Percentiles rank a stretch among this genome's conserved stretches.
Conservation (phyloP, 2,888 invertebrate species). For the Dione vanillae region DNA sequence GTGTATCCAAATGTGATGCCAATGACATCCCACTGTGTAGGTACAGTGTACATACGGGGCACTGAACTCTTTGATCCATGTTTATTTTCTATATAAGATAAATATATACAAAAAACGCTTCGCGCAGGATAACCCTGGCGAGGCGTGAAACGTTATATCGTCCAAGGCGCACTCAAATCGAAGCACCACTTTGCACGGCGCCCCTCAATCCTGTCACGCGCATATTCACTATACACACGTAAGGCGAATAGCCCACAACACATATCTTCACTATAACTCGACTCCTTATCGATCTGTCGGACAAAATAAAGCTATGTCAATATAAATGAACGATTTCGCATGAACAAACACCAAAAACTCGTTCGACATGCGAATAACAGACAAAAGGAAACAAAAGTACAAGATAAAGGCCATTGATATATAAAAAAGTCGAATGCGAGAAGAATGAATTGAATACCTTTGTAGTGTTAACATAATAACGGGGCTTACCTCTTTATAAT, state of each 20-base stretch:
- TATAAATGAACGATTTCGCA: slow-evolving; percentile 62
- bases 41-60: slow-evolving; percentile 93
- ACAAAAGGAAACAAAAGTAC: slow-evolving; percentile 83
- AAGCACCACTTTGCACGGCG: slow-evolving; percentile 65
- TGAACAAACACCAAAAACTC: slow-evolving; percentile 68
- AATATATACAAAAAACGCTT: slow-evolving; percentile 48
- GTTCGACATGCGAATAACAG: slow-evolving; percentile 72
- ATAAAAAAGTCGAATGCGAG: slow-evolving; percentile 76
- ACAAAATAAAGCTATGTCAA: slow-evolving; percentile 73
- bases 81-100: slow-evolving; percentile 51
- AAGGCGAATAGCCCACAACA: slow-evolving; percentile 69
- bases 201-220: slow-evolving; percentile 63
- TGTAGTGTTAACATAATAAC: slow-evolving; percentile 52
- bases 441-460: slow-evolving; percentile 63
- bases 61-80: slow-evolving; percentile 84
- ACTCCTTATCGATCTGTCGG: slow-evolving; percentile 81
- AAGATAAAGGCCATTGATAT: slow-evolving; percentile 83
- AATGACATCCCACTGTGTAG: slow-evolving; percentile 92
- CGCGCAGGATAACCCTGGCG: slow-evolving; percentile 52
- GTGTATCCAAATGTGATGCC: slow-evolving; percentile 92
- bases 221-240: slow-evolving; percentile 75
- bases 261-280: slow-evolving; percentile 72
- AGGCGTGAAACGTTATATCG: slow-evolving; percentile 55
- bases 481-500: slow-evolving; percentile 65
- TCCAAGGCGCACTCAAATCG: slow-evolving; percentile 64